phyloP scores from a whole-genome alignment of 2,888 invertebrate genomes.

The Pristionchus maxplancki region DNA sequence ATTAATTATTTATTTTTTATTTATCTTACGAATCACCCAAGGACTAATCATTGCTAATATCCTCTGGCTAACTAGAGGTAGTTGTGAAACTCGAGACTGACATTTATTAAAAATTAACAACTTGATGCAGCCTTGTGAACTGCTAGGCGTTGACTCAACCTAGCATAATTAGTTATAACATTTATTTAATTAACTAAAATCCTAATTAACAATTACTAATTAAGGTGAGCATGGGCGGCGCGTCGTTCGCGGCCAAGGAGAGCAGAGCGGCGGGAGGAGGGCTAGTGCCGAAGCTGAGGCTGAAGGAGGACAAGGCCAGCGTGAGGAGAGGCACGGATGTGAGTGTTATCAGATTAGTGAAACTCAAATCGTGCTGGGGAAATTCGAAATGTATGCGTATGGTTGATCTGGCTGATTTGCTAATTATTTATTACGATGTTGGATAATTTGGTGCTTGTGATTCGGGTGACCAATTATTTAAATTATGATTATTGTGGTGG shows the following conservation, averaged over 20 bases:
- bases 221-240: not conserved
- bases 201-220: not conserved
- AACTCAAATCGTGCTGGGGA: too few relatives aligned
- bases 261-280: not conserved
- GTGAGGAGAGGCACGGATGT: not conserved
- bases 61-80: not conserved
- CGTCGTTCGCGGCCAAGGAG: constrained; percentile 8
- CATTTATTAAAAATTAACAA: too few relatives aligned
- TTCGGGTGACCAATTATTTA: too few relatives aligned
- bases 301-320: constrained; percentile 19
- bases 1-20: not conserved
- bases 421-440: too few relatives aligned
- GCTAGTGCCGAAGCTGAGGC: constrained; percentile 23
- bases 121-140: too few relatives aligned
- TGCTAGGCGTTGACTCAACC: too few relatives aligned
- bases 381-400: too few relatives aligned
- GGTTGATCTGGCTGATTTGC: too few relatives aligned
- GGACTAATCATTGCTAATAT: not conserved
- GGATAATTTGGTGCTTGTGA: too few relatives aligned
- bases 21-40: not conserved
- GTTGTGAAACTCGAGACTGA: too few relatives aligned
- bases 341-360: not conserved
- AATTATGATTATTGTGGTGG: too few relatives aligned
- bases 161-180: not conserved
- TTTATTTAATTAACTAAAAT: not conserved